Evolutionary conservation across 2,888 invertebrate genomes (phyloP), one percentile per base, ranked within the genome.

Genomic region (Hedychridium roseum): DNA sequence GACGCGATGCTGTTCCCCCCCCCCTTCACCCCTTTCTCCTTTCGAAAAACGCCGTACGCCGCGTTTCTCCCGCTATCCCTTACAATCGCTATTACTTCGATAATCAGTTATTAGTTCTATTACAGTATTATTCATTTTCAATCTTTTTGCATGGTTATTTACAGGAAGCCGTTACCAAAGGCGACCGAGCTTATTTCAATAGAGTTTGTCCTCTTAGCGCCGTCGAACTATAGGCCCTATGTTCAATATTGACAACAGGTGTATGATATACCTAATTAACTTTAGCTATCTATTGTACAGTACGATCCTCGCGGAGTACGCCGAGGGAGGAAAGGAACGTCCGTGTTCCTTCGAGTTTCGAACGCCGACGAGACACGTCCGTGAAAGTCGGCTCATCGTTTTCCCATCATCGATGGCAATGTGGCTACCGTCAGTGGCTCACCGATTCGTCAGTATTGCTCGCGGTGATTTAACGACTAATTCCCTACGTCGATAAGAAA

Each of bases 211-310:
- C 57, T 63, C 43, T 63, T 70, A 66, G 66, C 64, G 64, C 68
- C 67, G 43, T 54, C 56, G 39, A 59, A 57, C 57, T 62, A 57
- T 72, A 68, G 73, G 68, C 66, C 70, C 71, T 72, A 76, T 70
- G 57, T 70, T 72, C 64, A 68, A n/a, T 77, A 76, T 76, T 73
- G 74, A 76, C 74, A 75, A 76, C 71, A 71, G 69, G 68, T 72
- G 66, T 68, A 69, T 68, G 66, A 64, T 66, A 67, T 65, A 66
- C 50, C 64, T 73, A 70, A 68, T 68, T 62, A 70, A 59, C 67
- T 56, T 71, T 65, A 60, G 64, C 71, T 74, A 73, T 61, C 68
- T 76, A 74, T 69, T 61, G 62, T 73, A 74, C 68, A 73, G 71
- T n/a, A 59, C 50, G 43, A 66, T 59, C 61, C 57, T 60, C 43